These are phyloP conservation scores for Eilema depressum DNA, from an alignment of 2,888 invertebrate genomes.

Conservation along the genomic window DNA sequence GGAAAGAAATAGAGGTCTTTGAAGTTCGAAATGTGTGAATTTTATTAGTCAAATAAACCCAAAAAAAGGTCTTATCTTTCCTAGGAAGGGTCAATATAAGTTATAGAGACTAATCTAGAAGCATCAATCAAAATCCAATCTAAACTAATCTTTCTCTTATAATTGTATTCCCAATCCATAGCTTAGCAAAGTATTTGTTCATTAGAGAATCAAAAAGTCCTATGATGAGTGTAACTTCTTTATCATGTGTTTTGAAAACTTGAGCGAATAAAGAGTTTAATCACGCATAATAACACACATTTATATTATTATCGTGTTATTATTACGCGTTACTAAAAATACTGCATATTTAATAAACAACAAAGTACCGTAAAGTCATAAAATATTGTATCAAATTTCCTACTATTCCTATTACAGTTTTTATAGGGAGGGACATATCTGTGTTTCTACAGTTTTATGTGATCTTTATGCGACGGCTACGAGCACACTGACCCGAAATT, in stretches of 20 bases:
- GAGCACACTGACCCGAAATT: constrained; percentile 66
- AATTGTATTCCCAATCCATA: too few relatives aligned
- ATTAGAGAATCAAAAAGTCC: too few relatives aligned
- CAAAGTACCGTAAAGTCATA: constrained; percentile 69
- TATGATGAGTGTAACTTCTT: too few relatives aligned
- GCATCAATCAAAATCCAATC: too few relatives aligned
- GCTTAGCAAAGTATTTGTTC: too few relatives aligned
- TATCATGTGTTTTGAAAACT: background rate
- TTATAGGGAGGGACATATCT: constrained; percentile 78
- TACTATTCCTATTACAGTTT: constrained; percentile 78
- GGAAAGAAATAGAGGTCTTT: too few relatives aligned
- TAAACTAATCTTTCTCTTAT: too few relatives aligned
- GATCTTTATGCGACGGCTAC: constrained; percentile 70
- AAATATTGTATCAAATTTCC: constrained; percentile 77
- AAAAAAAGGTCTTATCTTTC: background rate
- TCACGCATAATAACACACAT: constrained; percentile 15
- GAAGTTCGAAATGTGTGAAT: too few relatives aligned
- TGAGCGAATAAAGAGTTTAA: background rate
- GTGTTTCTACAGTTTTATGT: constrained; percentile 77
- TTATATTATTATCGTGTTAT: background rate
- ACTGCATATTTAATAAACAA: constrained; percentile 69
- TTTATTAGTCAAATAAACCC: background rate
- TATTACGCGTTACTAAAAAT: constrained; percentile 21
- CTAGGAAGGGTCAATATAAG: background rate
- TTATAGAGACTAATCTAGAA: background rate